These are phyloP conservation scores for Leptonema lineaticorne DNA, from an alignment of 1,140 invertebrate genomes.

Conservation along the genomic window DNA sequence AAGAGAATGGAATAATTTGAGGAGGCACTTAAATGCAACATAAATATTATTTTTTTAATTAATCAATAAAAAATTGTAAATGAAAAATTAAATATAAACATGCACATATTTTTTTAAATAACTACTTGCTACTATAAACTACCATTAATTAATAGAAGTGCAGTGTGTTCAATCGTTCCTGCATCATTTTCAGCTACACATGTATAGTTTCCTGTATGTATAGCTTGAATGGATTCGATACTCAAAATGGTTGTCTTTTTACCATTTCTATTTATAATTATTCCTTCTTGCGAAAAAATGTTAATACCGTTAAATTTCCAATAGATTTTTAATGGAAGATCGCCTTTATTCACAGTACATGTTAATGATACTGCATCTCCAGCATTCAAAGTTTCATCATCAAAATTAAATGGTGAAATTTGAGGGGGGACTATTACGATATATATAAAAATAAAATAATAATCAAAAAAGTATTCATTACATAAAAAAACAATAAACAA, in stretches of 20 bases:
- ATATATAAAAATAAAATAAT: no score
- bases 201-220: conserved; percentile 60
- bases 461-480: no score
- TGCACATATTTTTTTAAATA: no score
- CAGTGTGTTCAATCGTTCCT: conserved; percentile 48
- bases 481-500: conserved; percentile 32
- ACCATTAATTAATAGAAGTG: conserved; percentile 56
- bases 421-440: conserved; percentile 63
- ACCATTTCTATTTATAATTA: conserved; percentile 53
- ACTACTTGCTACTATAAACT: no score
- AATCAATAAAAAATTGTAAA: neutral
- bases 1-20: conserved; percentile 66
- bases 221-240: conserved; percentile 57
- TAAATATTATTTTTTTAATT: no score
- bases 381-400: conserved; percentile 66
- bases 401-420: conserved; percentile 69
- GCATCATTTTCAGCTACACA: conserved; percentile 60
- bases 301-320: conserved; percentile 65
- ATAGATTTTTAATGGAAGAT: conserved; percentile 64
- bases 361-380: conserved; percentile 72
- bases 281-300: conserved; percentile 33
- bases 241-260: conserved; percentile 59
- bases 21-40: conserved; percentile 62
- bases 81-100: neutral
- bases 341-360: conserved; percentile 72